Base-by-base conservation (phyloP, 2,888 invertebrate genomes). In the Aleiodes testaceus region DNA sequence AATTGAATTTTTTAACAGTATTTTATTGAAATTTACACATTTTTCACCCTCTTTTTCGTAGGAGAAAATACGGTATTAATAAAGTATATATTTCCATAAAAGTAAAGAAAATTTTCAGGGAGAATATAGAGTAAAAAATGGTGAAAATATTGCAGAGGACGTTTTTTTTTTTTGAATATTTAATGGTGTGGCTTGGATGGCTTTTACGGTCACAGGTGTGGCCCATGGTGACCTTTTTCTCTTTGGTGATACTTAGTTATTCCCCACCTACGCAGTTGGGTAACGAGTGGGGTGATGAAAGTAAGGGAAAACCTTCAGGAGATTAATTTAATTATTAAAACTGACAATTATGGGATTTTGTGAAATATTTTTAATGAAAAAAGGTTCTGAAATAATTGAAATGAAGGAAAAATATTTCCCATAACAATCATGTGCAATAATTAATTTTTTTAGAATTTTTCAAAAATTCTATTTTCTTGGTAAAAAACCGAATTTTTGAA, bases 271-370 rank as follows among this genome's bases (percentile, higher is more conserved):
- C 26, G 26, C 26, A 26, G 26, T 26, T 49, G 36, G 49, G 79
- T 85, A 85, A 85, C 83, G 85, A 85, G 84, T 79, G 80, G 78
- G 79, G 77, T 79, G 83, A 85, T 84, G 84, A 85, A 84, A 82
- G 18, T 81, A 78, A 78, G 80, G 78, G 81, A 80, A 77, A 74
- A 76, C 76, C 77, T 80, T 78, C 77, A 75, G 78, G 20, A 52
- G 82, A 84, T 83, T 84, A 85, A 85, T 85, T 84, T 81, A 84
- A 85, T 84, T 84, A 85, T 85, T 84, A 82, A 83, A 80, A 73
- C 79, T 26, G 79, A 77, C 79, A 52, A 52, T 52, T 20, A 52
- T 18, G 18, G 3, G 5, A 20, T 16, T 52, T 20, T 2, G 3
- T 26, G 1, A 12, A 18, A 52, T 7, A 52, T 20, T 11, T 16